Percentiles rank a stretch among this genome's conserved stretches.
These are phyloP conservation scores for Agonopterix alstromeriana DNA, from an alignment of 2,888 invertebrate genomes.

Conservation along the genomic window DNA sequence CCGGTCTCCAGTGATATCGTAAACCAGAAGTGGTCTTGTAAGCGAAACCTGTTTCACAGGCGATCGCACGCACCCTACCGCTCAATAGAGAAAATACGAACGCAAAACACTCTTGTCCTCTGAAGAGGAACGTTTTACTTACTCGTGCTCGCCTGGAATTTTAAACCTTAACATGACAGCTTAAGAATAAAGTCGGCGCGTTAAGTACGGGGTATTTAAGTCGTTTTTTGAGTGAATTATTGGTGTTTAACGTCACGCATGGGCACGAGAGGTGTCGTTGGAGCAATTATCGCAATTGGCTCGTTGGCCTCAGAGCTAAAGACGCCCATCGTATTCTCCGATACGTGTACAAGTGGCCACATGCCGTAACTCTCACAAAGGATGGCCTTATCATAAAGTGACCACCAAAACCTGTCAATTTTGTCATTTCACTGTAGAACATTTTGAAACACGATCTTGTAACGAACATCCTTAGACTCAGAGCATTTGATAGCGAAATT, in stretches of 20 bases:
- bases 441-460: no score
- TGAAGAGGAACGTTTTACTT: conserved; percentile 30
- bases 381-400: no score
- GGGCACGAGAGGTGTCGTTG: conserved; percentile 68
- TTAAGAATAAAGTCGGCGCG: conserved; percentile 34
- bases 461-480: no score
- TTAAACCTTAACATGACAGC: conserved; percentile 32
- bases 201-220: conserved; percentile 28
- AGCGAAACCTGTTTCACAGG: conserved; percentile 61
- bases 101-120: conserved; percentile 32
- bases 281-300: conserved; percentile 74
- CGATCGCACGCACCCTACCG: conserved; percentile 50
- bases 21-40: conserved; percentile 68
- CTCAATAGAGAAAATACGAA: conserved; percentile 20
- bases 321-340: conserved; percentile 61
- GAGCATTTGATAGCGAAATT: no score
- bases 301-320: conserved; percentile 60
- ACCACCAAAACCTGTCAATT: no score
- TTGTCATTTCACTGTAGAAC: no score
- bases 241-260: conserved; percentile 61
- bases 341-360: conserved; percentile 20
- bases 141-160: conserved; percentile 24
- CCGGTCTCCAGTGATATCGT: conserved; percentile 67
- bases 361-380: conserved; percentile 2
- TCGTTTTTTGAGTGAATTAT: conserved; percentile 32